Evolutionary conservation across 2,797 vertebrate species (phyloP).

Genomic region (Falco novaeseelandiae): DNA sequence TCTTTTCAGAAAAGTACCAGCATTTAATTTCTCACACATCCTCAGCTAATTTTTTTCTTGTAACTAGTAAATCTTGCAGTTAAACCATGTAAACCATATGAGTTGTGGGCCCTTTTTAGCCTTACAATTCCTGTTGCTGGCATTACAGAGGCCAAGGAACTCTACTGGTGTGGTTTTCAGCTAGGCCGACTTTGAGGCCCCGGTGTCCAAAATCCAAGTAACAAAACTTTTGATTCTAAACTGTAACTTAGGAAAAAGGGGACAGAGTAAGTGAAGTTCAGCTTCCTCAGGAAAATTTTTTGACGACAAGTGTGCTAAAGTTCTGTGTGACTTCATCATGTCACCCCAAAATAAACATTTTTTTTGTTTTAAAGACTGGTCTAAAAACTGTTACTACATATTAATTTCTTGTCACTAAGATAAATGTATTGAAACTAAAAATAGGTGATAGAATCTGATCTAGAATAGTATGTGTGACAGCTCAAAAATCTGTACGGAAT

Average conservation of each 20-base stretch:
- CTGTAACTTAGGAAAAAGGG: neutral
- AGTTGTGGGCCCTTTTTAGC: neutral
- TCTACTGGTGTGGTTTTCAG: neutral
- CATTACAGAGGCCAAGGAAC: neutral
- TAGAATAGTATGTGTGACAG: neutral
- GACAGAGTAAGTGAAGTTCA: neutral
- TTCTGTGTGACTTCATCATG: neutral
- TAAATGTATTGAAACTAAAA: neutral
- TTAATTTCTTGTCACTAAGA: neutral
- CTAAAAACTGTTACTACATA: neutral
- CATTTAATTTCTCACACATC: neutral
- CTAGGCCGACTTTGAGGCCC: neutral
- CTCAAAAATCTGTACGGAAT: neutral
- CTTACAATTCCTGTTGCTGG: neutral
- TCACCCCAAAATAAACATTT: neutral
- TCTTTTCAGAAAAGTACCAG: neutral
- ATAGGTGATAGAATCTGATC: neutral
- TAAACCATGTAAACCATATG: neutral
- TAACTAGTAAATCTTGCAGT: neutral
- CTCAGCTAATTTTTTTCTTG: neutral
- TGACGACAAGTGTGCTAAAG: neutral
- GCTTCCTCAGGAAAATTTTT: neutral
- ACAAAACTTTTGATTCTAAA: neutral
- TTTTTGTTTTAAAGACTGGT: neutral
- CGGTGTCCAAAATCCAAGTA: neutral